Percentiles rank a stretch among this genome's conserved stretches.
Conservation (phyloP, 2,113 vertebrate species). For the Zeus faber region DNA sequence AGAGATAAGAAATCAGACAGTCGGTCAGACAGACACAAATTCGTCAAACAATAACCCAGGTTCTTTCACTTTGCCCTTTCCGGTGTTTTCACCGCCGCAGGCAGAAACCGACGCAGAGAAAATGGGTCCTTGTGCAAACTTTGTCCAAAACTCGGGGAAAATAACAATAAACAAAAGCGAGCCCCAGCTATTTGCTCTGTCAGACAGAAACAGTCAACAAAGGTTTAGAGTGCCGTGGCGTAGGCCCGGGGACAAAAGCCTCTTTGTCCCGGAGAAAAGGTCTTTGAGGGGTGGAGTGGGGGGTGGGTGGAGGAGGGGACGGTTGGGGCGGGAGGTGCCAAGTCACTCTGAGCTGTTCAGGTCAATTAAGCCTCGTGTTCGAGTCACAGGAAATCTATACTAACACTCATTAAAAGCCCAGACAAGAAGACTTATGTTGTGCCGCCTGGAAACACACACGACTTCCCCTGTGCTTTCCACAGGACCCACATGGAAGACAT, state of each 20-base stretch:
- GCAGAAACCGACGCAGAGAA: conserved; percentile 51
- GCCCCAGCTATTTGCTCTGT: conserved; percentile 69
- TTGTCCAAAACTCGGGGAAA: conserved; percentile 68
- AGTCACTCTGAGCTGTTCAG: conserved; percentile 77
- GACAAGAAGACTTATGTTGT: conserved; percentile 68
- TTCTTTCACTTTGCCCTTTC: conserved; percentile 20
- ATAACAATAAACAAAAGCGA: conserved; percentile 73
- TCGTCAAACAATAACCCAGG: conserved; percentile 48
- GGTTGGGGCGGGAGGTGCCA: conserved; percentile 68
- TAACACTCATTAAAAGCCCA: conserved; percentile 72
- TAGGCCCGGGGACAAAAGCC: conserved; percentile 69
- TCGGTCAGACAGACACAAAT: conserved; percentile 48
- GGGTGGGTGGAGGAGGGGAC: conserved; percentile 28
- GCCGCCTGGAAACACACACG: conserved; percentile 61
- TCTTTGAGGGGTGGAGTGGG: conserved; percentile 17
- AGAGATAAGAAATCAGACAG: conserved; percentile 55
- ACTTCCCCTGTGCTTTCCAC: conserved; percentile 53
- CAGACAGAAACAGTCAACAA: conserved; percentile 74
- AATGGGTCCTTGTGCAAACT: conserved; percentile 70
- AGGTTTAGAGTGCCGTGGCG: conserved; percentile 63
- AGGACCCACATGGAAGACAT: conserved; percentile 68
- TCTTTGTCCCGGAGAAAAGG: conserved; percentile 70
- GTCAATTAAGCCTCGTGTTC: conserved; percentile 79
- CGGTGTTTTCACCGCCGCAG: conserved; percentile 34
- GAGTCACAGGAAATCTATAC: conserved; percentile 77